Evolutionary conservation across 2,797 vertebrate species (phyloP).

Genomic region (Bovichtus variegatus): DNA sequence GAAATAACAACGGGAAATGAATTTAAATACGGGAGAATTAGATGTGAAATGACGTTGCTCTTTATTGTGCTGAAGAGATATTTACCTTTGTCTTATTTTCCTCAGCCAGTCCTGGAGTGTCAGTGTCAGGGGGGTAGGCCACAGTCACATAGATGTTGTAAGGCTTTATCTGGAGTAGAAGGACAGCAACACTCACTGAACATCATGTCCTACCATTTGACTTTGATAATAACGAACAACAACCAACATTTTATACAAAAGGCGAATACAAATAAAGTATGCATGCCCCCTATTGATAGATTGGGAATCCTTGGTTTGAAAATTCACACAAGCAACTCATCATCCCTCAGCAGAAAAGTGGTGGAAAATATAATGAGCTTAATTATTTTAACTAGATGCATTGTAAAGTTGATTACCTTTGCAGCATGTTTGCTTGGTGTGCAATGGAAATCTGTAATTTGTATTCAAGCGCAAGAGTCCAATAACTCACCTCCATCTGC

Average conservation of each 20-base stretch:
- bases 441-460: neutral
- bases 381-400: neutral
- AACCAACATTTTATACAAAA: constrained; percentile 8
- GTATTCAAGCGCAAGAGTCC: neutral
- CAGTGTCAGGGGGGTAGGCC: constrained; percentile 97
- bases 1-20: neutral
- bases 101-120: constrained; percentile 93
- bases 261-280: neutral
- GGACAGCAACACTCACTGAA: constrained; percentile 1
- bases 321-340: constrained; percentile 1
- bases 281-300: neutral
- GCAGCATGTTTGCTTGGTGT: neutral
- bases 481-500: constrained; percentile 94
- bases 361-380: neutral
- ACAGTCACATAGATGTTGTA: constrained; percentile 97
- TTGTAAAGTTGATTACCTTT: neutral
- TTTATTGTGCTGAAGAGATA: neutral
- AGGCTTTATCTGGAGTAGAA: constrained; percentile 91
- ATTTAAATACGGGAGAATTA: neutral
- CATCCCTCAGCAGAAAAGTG: neutral
- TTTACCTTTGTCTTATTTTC: constrained; percentile 96
- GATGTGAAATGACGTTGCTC: neutral
- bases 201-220: neutral
- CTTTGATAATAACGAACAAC: neutral
- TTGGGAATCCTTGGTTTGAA: neutral